A percentile compares a stretch with the other conserved stretches of the same genome.
Conservation (phyloP, 2,797 vertebrate species). For the Falco rusticolus region DNA sequence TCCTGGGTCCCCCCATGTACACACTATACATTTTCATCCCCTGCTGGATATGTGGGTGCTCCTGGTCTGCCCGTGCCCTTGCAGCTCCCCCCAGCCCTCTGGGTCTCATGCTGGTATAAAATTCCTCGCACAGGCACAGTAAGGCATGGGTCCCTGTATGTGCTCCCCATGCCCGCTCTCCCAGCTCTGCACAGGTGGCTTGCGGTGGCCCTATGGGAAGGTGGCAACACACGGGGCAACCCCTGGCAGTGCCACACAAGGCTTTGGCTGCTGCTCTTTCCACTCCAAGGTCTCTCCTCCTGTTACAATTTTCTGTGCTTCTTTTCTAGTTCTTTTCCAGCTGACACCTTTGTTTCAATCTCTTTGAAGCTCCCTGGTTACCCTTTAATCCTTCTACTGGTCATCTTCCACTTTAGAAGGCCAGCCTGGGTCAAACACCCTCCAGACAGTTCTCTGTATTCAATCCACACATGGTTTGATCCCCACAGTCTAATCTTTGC, state of each 20-base stretch:
- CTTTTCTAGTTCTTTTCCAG: neutral
- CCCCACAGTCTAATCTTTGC: neutral
- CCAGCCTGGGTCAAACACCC: neutral
- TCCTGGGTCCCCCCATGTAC: neutral
- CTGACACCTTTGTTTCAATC: neutral
- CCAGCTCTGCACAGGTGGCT: neutral
- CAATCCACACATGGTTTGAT: accelerated
- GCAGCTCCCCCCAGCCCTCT: neutral
- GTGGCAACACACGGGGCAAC: accelerated
- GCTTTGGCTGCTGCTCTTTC: neutral
- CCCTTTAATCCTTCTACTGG: neutral
- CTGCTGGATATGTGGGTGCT: neutral
- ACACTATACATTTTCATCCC: neutral
- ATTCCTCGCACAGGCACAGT: accelerated
- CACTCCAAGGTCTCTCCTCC: neutral
- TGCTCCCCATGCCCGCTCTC: neutral
- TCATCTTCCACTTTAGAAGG: neutral
- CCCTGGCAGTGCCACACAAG: neutral
- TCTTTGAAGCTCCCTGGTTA: neutral
- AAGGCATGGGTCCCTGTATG: accelerated
- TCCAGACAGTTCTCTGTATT: neutral
- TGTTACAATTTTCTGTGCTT: neutral
- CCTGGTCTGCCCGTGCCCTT: accelerated
- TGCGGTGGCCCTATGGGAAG: accelerated
- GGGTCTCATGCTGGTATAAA: neutral